phyloP scores from a whole-genome alignment of 2,113 vertebrate genomes.

The Periophthalmus modestus region DNA sequence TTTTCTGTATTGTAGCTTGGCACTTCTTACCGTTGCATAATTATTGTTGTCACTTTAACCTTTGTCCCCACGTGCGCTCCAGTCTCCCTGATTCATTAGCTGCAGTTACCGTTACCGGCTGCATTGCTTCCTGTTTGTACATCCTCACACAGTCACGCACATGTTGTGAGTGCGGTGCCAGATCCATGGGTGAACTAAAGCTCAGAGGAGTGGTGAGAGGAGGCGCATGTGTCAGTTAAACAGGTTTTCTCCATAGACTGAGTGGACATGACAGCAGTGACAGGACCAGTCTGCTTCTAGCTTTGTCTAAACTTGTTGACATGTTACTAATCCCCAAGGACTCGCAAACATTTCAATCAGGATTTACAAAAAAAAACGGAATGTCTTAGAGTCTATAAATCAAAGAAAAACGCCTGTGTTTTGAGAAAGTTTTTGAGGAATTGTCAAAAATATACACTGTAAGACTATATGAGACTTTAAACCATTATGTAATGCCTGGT shows the following conservation, averaged over 20 bases:
- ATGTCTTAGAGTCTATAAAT: neutral
- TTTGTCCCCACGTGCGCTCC: neutral
- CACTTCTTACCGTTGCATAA: neutral
- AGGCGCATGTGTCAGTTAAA: constrained; percentile 33
- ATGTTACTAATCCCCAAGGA: neutral
- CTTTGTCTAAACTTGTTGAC: constrained; percentile 11
- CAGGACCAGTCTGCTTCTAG: constrained; percentile 19
- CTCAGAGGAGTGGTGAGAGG: constrained; percentile 40
- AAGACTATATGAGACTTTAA: too few relatives aligned
- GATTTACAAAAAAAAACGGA: constrained; percentile 3
- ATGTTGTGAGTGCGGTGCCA: constrained; percentile 48
- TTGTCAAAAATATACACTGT: neutral
- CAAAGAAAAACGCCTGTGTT: neutral
- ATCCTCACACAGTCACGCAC: constrained; percentile 48
- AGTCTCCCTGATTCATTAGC: neutral
- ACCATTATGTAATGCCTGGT: too few relatives aligned
- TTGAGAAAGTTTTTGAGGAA: neutral
- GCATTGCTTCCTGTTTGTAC: constrained; percentile 13
- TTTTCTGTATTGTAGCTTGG: neutral
- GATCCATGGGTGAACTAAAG: constrained; percentile 11
- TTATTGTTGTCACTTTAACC: neutral
- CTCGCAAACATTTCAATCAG: too few relatives aligned
- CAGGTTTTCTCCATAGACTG: constrained; percentile 33
- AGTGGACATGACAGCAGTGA: constrained; percentile 33
- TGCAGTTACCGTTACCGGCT: constrained; percentile 1